Conservation (phyloP, 2,113 vertebrate species). For the Cacatua alba region DNA sequence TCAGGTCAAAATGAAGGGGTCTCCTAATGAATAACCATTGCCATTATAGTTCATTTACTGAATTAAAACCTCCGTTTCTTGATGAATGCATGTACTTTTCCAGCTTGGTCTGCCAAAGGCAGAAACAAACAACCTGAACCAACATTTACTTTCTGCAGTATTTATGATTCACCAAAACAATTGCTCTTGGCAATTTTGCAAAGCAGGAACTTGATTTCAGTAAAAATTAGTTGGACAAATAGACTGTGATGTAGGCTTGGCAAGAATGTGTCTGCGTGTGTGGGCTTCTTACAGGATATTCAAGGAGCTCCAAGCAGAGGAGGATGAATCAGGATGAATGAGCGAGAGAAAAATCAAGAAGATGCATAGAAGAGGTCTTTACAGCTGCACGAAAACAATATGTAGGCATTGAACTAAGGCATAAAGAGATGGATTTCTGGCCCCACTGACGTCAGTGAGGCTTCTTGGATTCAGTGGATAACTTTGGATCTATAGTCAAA, state of each 20-base stretch:
- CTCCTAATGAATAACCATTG: background rate
- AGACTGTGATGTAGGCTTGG: background rate
- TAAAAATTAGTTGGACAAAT: conserved; percentile 61
- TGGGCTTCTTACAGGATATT: conserved; percentile 59
- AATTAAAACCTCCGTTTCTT: background rate
- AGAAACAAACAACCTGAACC: conserved; percentile 48
- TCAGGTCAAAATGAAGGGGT: background rate
- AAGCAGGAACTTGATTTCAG: conserved; percentile 46
- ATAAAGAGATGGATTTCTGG: conserved; percentile 36
- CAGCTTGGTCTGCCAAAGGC: background rate
- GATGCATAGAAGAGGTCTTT: conserved; percentile 42
- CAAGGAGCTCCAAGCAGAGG: conserved; percentile 53
- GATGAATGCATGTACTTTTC: background rate
- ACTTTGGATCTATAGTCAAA: conserved; percentile 6
- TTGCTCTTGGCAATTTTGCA: conserved; percentile 49
- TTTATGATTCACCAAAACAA: conserved; percentile 73
- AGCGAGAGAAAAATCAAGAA: conserved; percentile 49
- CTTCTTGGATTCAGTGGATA: conserved; percentile 36
- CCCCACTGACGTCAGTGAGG: background rate
- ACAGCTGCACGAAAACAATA: conserved; percentile 61
- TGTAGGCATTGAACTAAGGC: conserved; percentile 30
- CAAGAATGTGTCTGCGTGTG: conserved; percentile 42
- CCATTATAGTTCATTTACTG: background rate
- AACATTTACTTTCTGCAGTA: conserved; percentile 61
- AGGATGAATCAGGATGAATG: conserved; percentile 68